These are phyloP conservation scores for Unio delphinus DNA, from an alignment of 2,888 invertebrate genomes.

Conservation along the genomic window DNA sequence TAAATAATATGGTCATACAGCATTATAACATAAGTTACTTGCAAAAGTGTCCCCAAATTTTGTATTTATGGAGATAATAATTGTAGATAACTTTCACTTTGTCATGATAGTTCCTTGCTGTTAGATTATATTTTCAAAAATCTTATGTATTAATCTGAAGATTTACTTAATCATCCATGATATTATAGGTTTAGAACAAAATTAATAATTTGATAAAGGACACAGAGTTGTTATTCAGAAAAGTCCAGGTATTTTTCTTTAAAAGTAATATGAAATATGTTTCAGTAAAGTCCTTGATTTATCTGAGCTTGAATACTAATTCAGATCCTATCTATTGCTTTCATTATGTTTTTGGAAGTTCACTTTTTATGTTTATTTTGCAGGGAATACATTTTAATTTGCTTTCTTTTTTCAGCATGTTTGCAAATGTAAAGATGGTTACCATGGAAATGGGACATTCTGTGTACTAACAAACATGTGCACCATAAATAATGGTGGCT, in stretches of 20 bases:
- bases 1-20: no score
- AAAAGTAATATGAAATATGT: no score
- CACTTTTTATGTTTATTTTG: neutral
- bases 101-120: no score
- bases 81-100: no score
- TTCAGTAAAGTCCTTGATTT: no score
- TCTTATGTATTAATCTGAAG: neutral
- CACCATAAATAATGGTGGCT: conserved; percentile 59
- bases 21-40: no score
- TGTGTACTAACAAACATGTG: conserved; percentile 56
- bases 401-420: conserved; percentile 41
- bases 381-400: neutral
- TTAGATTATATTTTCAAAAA: neutral
- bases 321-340: no score
- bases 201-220: neutral
- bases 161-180: neutral
- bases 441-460: conserved; percentile 59
- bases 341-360: neutral
- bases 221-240: no score
- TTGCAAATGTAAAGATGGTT: conserved; percentile 55
- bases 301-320: no score
- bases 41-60: no score
- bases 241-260: no score
- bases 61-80: no score
- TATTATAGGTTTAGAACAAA: neutral